Evolutionary conservation across 2,113 vertebrate species (phyloP), one percentile per base, ranked within the genome.

Genomic region (Channa maculata): DNA sequence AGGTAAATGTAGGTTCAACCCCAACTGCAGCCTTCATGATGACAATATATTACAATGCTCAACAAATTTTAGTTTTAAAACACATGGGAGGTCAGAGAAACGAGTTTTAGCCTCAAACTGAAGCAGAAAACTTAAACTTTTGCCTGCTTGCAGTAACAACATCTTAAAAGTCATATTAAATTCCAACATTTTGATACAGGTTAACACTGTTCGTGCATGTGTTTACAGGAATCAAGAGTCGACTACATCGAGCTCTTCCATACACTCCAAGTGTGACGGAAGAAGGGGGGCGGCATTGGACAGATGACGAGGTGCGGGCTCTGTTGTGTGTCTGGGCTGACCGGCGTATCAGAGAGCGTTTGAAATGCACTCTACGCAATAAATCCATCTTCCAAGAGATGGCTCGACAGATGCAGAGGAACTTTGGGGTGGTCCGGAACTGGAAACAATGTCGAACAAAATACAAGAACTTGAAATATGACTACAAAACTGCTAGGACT

Each of bases 361-460:
- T 97, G 43, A 95, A 96, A 69, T 93, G 93, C 65, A 96, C 96
- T 5, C 92, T 96, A 9, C 94, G 95, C 82, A 98, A 98, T 91
- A 96, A 97, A 92, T 95, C 92, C 75, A 96, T 97, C 92, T 98
- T 97, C 94, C 95, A 98, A 75, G 95, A 97, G 82, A 96, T 96
- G 93, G 95, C 96, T 48, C 88, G 88, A 33, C 94, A 93, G 67
- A 96, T 98, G 88, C 95, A 96, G 36, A 92, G 91, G 3, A 87
- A 79, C 79, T 93, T 90, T 0, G 96, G 96, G 49, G 95, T 96
- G 85, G 93, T 97, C 9, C 95, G 96, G 83, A 95, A 97, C 91
- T 96, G 96, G 96, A 97, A 95, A 75, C 96, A 97, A 54, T 97
- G 96, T 74, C 95, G 96, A n/a, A 98, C 96, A 39, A 98, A 98